Evolutionary conservation across 2,888 invertebrate genomes (phyloP), one percentile per base, ranked within the genome.

Genomic region (Lumbricus terrestris): DNA sequence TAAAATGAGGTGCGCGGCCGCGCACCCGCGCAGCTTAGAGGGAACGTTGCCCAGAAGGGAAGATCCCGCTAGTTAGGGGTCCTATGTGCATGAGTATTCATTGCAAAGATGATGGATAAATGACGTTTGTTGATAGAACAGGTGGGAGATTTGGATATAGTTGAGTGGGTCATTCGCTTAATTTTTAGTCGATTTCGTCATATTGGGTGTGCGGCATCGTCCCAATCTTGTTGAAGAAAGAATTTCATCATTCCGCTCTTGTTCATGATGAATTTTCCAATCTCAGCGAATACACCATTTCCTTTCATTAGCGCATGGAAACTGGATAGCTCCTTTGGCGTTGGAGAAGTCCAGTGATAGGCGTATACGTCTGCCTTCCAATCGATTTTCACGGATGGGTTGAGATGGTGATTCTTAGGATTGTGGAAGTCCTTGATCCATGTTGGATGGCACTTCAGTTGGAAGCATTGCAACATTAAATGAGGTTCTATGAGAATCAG

Each of bases 261-360:
- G 8, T 11, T 42, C 20, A 94, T 91, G 37, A 94, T 93, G 91
- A 92, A 93, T 88, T 91, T 92, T 38, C 94, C 93, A 16, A 94
- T 94, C 33, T 94, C 93, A 1, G 93, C 93, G 89, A 94, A 93
- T 90, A 92, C 91, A 15, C 93, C 92, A 2, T 90, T 91, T 18
- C 91, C 91, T 40, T 92, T 92, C 69, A 90, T 47, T 40, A 90
- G 85, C 8, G 89, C 89, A 2, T 88, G 89, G 54, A 92, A 92
- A 89, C 92, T 93, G 15, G 89, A 90, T 4, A 93, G 92, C 90
- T 93, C 93, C 0, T 91, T 91, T 0, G 94, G 94, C 38, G 93
- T 94, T 0, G 94, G 94, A 88, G 92, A 91, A 5, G 94, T 94
- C 91, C 93, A 94, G 92, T 94, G 94, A 82, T 94, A 93, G 29